These are phyloP conservation scores for Xestia ashworthii DNA, from an alignment of 2,888 invertebrate genomes.

Conservation along the genomic window DNA sequence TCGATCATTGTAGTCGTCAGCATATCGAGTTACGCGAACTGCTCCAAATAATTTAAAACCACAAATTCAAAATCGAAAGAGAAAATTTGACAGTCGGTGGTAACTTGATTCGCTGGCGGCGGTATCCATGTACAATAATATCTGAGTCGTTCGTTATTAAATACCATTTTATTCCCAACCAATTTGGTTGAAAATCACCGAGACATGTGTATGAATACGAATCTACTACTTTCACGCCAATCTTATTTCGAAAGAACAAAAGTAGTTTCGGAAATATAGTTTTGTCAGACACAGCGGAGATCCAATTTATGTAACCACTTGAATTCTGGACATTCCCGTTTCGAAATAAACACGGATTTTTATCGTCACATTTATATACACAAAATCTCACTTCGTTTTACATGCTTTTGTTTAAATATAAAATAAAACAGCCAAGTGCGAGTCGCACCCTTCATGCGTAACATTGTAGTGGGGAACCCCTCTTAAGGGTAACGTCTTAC, in stretches of 20 bases:
- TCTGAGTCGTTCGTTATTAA: neutral
- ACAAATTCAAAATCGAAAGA: too few relatives aligned
- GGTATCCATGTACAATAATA: neutral
- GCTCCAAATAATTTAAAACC: too few relatives aligned
- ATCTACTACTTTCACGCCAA: conserved; percentile 46
- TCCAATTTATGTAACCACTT: conserved; percentile 60
- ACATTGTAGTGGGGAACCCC: too few relatives aligned
- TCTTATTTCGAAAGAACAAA: conserved; percentile 58
- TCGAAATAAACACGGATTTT: conserved; percentile 42
- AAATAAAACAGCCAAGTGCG: too few relatives aligned
- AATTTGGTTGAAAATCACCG: conserved; percentile 14
- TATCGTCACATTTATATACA: neutral
- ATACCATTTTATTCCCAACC: neutral
- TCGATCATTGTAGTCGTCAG: neutral
- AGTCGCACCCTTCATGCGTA: too few relatives aligned
- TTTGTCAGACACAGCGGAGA: conserved; percentile 52
- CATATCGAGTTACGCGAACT: too few relatives aligned
- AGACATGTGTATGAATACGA: conserved; percentile 27
- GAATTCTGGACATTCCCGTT: conserved; percentile 42
- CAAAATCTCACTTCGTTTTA: conserved; percentile 1
- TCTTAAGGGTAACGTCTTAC: too few relatives aligned
- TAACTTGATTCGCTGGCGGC: too few relatives aligned
- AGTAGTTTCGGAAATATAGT: conserved; percentile 56
- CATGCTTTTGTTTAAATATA: neutral
- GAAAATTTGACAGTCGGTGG: too few relatives aligned